phyloP scores from a whole-genome alignment of 1,140 invertebrate genomes.

The Penaeus chinensis region DNA sequence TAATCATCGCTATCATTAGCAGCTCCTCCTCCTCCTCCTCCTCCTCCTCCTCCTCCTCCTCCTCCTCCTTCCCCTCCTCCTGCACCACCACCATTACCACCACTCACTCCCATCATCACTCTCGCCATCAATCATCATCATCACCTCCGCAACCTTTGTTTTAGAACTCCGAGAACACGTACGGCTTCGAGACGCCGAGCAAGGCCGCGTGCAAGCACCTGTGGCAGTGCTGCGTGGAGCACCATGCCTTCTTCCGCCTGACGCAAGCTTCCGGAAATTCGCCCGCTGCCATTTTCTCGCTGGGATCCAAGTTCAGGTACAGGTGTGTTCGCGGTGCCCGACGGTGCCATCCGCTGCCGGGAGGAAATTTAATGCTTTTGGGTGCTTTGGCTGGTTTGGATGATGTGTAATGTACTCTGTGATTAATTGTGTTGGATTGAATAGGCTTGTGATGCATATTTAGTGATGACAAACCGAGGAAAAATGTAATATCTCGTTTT shows the following conservation, averaged over 20 bases:
- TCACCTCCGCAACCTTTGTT: not conserved
- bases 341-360: not conserved
- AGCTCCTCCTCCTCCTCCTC: too few species aligned
- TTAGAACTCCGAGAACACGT: slow-evolving; percentile 94
- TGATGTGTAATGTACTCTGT: not conserved
- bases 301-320: slow-evolving; percentile 79
- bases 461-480: too few species aligned
- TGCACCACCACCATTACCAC: too few species aligned
- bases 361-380: not conserved
- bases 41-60: too few species aligned
- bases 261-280: slow-evolving; percentile 74
- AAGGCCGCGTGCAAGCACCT: slow-evolving; percentile 96
- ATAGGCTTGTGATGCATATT: too few species aligned
- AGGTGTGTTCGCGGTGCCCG: slow-evolving; percentile 71
- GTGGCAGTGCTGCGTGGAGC: slow-evolving; percentile 98
- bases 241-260: slow-evolving; percentile 97
- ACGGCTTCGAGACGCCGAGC: slow-evolving; percentile 95
- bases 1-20: too few species aligned
- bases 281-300: slow-evolving; percentile 78
- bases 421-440: too few species aligned
- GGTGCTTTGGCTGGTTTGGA: not conserved
- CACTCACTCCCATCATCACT: too few species aligned
- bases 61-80: too few species aligned
- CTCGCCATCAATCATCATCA: too few species aligned
- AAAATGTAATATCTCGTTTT: too few species aligned